Evolutionary conservation across 2,797 vertebrate genomes (phyloP).

Genomic region (Erpetoichthys calabaricus): DNA sequence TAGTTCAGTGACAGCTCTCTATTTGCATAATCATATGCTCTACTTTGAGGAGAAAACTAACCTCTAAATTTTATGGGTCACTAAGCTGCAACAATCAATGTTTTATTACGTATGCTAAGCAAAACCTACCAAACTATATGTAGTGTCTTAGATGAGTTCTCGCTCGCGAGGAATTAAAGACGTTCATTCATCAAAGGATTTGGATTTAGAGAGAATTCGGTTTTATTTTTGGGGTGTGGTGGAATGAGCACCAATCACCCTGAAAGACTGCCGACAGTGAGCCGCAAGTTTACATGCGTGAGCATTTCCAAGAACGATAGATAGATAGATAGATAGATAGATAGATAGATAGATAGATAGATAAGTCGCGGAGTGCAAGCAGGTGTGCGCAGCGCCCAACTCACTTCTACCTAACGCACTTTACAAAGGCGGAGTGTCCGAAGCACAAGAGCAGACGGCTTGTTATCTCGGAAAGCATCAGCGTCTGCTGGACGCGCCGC

Average conservation of each 20-base stretch:
- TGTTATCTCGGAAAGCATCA: too few species aligned
- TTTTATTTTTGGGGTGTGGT: too few species aligned
- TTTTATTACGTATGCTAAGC: slow-evolving; percentile 91
- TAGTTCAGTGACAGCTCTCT: slow-evolving; percentile 93
- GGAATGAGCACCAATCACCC: too few species aligned
- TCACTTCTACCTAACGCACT: too few species aligned
- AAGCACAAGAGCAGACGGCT: too few species aligned
- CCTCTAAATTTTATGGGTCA: slow-evolving; percentile 98
- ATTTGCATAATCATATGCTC: slow-evolving; percentile 99
- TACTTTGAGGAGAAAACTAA: slow-evolving; percentile 96
- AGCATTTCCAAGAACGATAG: too few species aligned
- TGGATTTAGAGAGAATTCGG: too few species aligned
- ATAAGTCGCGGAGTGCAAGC: neutral
- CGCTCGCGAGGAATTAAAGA: slow-evolving; percentile 52
- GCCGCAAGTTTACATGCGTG: too few species aligned
- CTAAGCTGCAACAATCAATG: slow-evolving; percentile 94
- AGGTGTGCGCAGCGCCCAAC: too few species aligned
- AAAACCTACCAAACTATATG: slow-evolving; percentile 70
- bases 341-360: slow-evolving; percentile 6
- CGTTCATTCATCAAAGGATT: slow-evolving; percentile 17
- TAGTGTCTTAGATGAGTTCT: slow-evolving; percentile 70
- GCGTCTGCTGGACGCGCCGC: too few species aligned
- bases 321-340: slow-evolving; percentile 5
- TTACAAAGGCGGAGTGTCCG: too few species aligned
- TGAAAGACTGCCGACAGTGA: too few species aligned